Percentiles rank a stretch among this genome's conserved stretches.
These are phyloP conservation scores for Carterocephalus palaemon DNA, from an alignment of 2,888 invertebrate species.

Conservation along the genomic window DNA sequence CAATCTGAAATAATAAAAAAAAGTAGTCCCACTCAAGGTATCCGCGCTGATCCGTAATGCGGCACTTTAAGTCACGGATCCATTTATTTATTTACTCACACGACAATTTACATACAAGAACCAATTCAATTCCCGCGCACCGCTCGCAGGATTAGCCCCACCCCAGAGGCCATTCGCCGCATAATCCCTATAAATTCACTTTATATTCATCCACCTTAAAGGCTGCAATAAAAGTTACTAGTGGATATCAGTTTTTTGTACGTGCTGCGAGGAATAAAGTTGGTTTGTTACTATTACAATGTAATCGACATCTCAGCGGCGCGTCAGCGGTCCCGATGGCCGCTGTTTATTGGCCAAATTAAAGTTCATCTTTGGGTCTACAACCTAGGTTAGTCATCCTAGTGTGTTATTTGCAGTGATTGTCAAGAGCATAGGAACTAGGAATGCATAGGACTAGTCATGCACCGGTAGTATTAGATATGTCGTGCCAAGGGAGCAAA, in stretches of 20 bases:
- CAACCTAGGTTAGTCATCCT: too few relatives aligned
- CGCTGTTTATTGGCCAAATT: too few relatives aligned
- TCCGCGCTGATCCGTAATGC: slow-evolving; percentile 47
- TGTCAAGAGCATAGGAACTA: too few relatives aligned
- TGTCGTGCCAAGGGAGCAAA: too few relatives aligned
- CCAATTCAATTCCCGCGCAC: slow-evolving; percentile 74
- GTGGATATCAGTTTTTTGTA: slow-evolving; percentile 41
- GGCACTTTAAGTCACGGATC: slow-evolving; percentile 64
- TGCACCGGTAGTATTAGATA: too few relatives aligned
- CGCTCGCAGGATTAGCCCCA: slow-evolving; percentile 68
- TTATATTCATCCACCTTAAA: slow-evolving; percentile 79
- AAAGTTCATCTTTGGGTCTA: too few relatives aligned
- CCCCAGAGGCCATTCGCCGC: slow-evolving; percentile 55
- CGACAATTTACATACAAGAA: slow-evolving; percentile 72
- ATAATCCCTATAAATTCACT: slow-evolving; percentile 76
- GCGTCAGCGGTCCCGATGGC: too few relatives aligned
- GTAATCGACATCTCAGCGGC: too few relatives aligned
- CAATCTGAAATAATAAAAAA: too few relatives aligned
- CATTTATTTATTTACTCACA: slow-evolving; percentile 73
- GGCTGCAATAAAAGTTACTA: slow-evolving; percentile 71
- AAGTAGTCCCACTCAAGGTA: slow-evolving; percentile 38
- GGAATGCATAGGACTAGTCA: too few relatives aligned
- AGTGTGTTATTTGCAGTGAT: too few relatives aligned
- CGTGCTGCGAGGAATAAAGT: slow-evolving; percentile 11
- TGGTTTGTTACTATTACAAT: slow-evolving; percentile 16